Evolutionary conservation across 2,797 vertebrate genomes (phyloP).

Genomic region (Borostomias antarcticus): DNA sequence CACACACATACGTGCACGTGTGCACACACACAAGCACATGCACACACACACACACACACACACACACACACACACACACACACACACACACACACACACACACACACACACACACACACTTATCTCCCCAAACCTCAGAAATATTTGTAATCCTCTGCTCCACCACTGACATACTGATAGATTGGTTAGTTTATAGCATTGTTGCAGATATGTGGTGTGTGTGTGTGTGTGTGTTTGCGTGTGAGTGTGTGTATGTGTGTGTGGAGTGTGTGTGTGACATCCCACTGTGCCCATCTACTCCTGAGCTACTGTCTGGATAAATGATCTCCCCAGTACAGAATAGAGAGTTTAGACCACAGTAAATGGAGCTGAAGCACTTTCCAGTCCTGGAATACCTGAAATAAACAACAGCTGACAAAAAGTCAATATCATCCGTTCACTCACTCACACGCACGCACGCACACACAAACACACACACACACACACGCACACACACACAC

Average conservation of each 20-base stretch:
- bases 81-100: too few relatives aligned
- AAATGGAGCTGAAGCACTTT: too few relatives aligned
- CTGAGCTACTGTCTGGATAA: too few relatives aligned
- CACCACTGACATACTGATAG: too few relatives aligned
- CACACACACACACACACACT: background rate
- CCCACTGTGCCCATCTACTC: too few relatives aligned
- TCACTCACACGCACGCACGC: constrained; percentile 31
- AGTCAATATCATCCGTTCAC: constrained; percentile 44
- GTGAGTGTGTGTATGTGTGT: background rate
- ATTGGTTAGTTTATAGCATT: too few relatives aligned
- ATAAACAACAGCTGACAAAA: constrained; percentile 37
- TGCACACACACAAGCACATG: too few relatives aligned
- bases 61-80: too few relatives aligned
- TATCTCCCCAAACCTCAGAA: background rate
- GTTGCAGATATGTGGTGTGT: background rate
- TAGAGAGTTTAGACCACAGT: too few relatives aligned
- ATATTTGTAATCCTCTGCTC: background rate
- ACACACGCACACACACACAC: constrained; percentile 23
- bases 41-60: too few relatives aligned
- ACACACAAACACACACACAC: constrained; percentile 23
- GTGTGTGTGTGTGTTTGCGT: background rate
- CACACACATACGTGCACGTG: too few relatives aligned
- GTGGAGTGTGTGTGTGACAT: background rate
- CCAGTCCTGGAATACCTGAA: background rate
- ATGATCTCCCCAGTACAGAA: too few relatives aligned